A percentile compares a stretch with the other conserved stretches of the same genome.
Evolutionary conservation across 2,797 vertebrate species (phyloP).

Genomic region (Gambusia yucatana): DNA sequence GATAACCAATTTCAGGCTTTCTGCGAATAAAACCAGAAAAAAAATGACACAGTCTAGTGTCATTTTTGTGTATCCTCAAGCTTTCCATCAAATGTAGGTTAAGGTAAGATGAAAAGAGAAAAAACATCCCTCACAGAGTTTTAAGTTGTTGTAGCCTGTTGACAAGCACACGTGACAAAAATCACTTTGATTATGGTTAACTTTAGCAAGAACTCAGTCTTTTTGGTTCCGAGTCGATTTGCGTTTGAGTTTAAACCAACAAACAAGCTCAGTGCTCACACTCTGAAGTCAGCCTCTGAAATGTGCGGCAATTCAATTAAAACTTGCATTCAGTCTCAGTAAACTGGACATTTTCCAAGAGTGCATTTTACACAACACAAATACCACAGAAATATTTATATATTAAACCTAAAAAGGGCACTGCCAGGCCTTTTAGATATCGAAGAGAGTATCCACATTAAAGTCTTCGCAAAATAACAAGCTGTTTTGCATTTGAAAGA

Average conservation of each 20-base stretch:
- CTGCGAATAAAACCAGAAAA: background rate
- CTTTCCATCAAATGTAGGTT: background rate
- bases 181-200: conserved; percentile 79
- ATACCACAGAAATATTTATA: conserved; percentile 78
- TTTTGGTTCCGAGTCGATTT: conserved; percentile 70
- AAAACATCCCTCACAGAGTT: background rate
- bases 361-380: conserved; percentile 79
- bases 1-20: conserved; percentile 15
- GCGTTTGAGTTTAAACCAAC: conserved; percentile 70
- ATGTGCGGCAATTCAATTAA: conserved; percentile 82
- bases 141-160: background rate
- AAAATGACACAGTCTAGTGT: background rate
- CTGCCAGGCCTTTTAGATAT: conserved; percentile 66
- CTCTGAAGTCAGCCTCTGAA: conserved; percentile 69
- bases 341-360: conserved; percentile 79
- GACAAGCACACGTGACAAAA: background rate
- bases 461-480: conserved; percentile 70
- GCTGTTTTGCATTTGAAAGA: conserved; percentile 79
- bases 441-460: conserved; percentile 52
- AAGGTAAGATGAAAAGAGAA: background rate
- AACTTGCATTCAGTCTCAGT: conserved; percentile 62
- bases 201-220: conserved; percentile 72
- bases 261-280: conserved; percentile 24
- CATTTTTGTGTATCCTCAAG: background rate
- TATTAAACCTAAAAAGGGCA: conserved; percentile 71